A percentile compares a stretch with the other conserved stretches of the same genome.
Conservation (phyloP, 2,113 vertebrate genomes). For the Sturnus vulgaris region DNA sequence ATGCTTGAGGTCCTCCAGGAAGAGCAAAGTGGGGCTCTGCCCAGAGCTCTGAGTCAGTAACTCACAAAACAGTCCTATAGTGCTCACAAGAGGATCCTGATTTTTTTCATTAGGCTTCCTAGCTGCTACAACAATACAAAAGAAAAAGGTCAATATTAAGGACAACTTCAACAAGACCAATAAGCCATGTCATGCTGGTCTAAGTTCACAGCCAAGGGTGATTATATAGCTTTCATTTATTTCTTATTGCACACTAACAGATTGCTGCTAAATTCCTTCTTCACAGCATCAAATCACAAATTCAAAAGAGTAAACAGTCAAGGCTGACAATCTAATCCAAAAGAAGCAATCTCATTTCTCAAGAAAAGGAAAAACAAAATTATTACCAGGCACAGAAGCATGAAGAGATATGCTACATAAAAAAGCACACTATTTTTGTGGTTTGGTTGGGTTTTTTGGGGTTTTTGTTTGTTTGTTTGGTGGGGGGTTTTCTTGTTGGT, state of each 20-base stretch:
- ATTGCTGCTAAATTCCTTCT: background rate
- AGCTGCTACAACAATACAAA: background rate
- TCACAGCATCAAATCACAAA: background rate
- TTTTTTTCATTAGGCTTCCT: background rate
- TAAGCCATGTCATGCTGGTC: background rate
- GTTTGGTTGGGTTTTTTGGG: accelerated
- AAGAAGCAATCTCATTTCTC: background rate
- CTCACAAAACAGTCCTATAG: background rate
- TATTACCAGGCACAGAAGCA: background rate
- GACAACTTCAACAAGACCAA: background rate
- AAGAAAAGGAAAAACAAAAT: background rate
- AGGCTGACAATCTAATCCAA: background rate
- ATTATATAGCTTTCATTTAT: background rate
- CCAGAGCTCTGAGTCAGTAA: background rate
- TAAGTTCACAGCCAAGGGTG: background rate
- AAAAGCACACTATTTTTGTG: accelerated
- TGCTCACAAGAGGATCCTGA: background rate
- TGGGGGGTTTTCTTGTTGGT: too few relatives aligned
- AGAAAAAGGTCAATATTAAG: background rate
- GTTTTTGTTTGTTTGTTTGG: background rate
- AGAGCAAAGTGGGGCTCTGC: background rate
- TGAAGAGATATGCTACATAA: background rate
- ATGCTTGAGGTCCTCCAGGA: background rate
- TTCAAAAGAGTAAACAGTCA: background rate
- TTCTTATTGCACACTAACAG: background rate